Evolutionary conservation across 2,113 vertebrate genomes (phyloP).

Genomic region (Xerus inauris): DNA sequence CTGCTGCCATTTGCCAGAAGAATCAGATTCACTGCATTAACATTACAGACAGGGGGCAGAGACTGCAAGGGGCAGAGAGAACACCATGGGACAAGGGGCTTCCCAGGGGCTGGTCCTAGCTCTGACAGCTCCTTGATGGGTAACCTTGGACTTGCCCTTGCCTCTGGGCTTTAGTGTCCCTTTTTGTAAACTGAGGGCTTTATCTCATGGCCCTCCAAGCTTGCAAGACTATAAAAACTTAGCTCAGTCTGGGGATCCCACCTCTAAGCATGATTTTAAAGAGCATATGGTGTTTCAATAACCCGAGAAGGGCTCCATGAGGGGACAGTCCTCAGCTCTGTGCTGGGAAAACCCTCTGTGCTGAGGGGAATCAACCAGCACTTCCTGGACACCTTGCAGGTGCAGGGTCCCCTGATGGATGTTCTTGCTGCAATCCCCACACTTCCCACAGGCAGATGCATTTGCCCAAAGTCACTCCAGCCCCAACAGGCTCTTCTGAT

Average conservation of each 20-base stretch:
- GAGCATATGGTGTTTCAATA: background rate
- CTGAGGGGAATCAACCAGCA: background rate
- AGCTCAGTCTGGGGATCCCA: background rate
- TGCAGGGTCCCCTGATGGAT: background rate
- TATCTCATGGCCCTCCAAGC: accelerated
- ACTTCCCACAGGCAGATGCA: background rate
- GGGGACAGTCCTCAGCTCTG: background rate
- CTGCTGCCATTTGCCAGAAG: background rate
- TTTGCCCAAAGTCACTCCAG: background rate
- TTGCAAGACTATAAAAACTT: background rate
- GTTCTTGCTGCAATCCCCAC: background rate
- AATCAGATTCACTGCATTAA: background rate
- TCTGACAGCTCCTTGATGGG: background rate
- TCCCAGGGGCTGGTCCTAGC: background rate
- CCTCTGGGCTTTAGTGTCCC: background rate
- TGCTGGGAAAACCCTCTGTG: background rate
- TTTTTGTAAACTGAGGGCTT: background rate
- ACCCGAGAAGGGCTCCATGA: background rate
- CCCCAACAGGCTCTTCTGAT: background rate
- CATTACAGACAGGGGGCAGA: background rate
- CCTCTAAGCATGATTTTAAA: background rate
- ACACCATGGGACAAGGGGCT: background rate
- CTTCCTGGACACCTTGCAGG: background rate
- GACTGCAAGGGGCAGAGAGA: background rate
- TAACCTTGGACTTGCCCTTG: background rate